Percentiles rank a stretch among this genome's conserved stretches.
phyloP scores from a whole-genome alignment of 2,888 invertebrate genomes.

The Phlogophora meticulosa region DNA sequence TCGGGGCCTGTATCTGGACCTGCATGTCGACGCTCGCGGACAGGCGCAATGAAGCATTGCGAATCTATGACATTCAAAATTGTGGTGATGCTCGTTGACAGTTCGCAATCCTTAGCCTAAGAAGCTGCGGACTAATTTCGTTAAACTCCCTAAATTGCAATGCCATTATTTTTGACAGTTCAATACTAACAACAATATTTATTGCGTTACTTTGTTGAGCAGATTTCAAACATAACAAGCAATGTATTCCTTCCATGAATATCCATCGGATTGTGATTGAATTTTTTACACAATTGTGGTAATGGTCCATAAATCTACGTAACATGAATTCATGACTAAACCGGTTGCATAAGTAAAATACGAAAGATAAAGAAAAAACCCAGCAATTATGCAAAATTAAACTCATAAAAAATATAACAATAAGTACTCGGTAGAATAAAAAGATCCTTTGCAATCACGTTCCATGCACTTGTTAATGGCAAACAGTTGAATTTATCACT shows the following conservation, averaged over 20 bases:
- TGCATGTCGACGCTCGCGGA: too few relatives aligned
- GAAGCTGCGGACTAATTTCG: too few relatives aligned
- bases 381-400: constrained; percentile 35
- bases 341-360: neutral
- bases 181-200: too few relatives aligned
- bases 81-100: neutral
- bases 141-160: too few relatives aligned
- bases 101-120: neutral
- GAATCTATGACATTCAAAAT: neutral
- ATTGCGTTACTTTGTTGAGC: too few relatives aligned
- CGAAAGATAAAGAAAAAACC: constrained; percentile 3
- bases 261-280: too few relatives aligned
- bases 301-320: neutral
- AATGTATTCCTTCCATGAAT: too few relatives aligned
- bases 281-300: too few relatives aligned
- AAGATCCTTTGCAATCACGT: constrained; percentile 39
- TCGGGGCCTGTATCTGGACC: too few relatives aligned
- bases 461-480: constrained; percentile 49
- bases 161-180: too few relatives aligned
- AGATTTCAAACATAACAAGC: too few relatives aligned
- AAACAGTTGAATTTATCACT: constrained; percentile 63
- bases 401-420: constrained; percentile 17
- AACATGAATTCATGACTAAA: neutral
- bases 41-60: too few relatives aligned
- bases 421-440: constrained; percentile 20